These are phyloP conservation scores for Chrysoperla carnea DNA, from an alignment of 1,140 invertebrate genomes.

Conservation along the genomic window DNA sequence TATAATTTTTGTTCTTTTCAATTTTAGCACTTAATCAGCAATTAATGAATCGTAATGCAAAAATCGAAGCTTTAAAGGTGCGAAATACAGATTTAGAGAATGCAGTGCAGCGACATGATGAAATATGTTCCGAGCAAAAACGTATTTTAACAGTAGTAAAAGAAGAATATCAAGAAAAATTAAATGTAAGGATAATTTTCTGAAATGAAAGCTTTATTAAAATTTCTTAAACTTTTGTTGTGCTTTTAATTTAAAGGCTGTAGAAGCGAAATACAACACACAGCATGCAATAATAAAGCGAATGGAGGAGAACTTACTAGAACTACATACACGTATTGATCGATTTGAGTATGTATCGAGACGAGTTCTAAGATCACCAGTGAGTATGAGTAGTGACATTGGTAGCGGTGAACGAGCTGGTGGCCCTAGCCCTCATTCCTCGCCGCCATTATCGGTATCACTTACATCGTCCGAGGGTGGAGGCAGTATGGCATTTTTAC, in stretches of 20 bases:
- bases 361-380: constrained; percentile 11
- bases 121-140: constrained; percentile 28
- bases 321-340: constrained; percentile 34
- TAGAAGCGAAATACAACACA: constrained; percentile 53
- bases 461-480: constrained; percentile 31
- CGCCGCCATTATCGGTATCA: constrained; percentile 33
- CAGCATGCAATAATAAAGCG: constrained; percentile 46
- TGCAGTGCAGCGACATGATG: constrained; percentile 25
- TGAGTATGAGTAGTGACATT: constrained; percentile 20
- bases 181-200: constrained; percentile 20
- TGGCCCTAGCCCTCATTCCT: constrained; percentile 20
- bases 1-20: neutral
- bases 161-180: constrained; percentile 30
- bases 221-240: constrained; percentile 2
- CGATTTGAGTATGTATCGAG: constrained; percentile 9
- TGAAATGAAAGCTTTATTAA: constrained; percentile 1
- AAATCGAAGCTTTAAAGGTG: neutral
- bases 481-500: constrained; percentile 25
- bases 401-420: constrained; percentile 13
- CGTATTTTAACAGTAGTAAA: constrained; percentile 27
- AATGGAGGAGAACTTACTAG: constrained; percentile 45
- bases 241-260: constrained; percentile 26
- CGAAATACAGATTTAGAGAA: constrained; percentile 30
- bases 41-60: constrained; percentile 8
- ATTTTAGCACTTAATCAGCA: constrained; percentile 14